These are phyloP conservation scores for Chrysopa pallens DNA, from an alignment of 1,140 invertebrate genomes.

Conservation along the genomic window DNA sequence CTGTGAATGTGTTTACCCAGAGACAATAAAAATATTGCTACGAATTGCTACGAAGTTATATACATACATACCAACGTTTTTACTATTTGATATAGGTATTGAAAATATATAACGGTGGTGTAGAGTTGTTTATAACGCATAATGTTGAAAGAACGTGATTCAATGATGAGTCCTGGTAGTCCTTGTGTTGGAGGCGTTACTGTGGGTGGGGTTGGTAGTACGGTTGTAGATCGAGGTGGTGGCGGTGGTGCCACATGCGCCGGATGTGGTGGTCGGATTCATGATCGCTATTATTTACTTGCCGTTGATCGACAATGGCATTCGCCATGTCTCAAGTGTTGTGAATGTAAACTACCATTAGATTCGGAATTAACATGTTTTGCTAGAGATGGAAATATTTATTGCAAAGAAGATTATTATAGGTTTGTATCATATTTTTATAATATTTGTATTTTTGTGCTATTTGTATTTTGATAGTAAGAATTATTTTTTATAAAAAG, in stretches of 20 bases:
- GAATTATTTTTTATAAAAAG: no score
- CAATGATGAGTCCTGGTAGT: neutral
- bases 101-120: no score
- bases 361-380: constrained; percentile 81
- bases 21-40: neutral
- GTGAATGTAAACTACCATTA: constrained; percentile 65
- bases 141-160: neutral
- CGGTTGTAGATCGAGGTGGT: neutral
- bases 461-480: no score
- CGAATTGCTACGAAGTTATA: neutral
- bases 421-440: constrained; percentile 41
- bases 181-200: constrained; percentile 3
- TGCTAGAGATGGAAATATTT: constrained; percentile 74
- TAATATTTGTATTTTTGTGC: no score
- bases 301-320: constrained; percentile 85
- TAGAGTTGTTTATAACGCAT: neutral
- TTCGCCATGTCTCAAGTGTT: constrained; percentile 68
- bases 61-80: neutral
- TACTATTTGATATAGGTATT: no score
- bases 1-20: no score
- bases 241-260: constrained; percentile 11
- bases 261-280: constrained; percentile 20
- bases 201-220: constrained; percentile 1
- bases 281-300: constrained; percentile 55
- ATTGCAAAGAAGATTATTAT: constrained; percentile 91